These are phyloP conservation scores for Callionymus lyra DNA, from an alignment of 2,113 vertebrate genomes.

Conservation along the genomic window DNA sequence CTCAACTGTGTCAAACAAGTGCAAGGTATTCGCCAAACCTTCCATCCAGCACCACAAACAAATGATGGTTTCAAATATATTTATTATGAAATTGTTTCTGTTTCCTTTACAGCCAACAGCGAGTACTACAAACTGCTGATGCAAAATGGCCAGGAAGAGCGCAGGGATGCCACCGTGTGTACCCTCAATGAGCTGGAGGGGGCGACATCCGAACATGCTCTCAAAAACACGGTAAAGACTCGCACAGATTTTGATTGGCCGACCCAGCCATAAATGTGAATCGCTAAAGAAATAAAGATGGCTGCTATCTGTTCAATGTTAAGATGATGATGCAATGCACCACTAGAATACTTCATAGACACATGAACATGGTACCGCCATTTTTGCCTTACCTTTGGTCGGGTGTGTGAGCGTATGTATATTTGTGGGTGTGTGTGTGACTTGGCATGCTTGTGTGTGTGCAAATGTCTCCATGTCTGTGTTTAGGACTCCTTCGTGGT, in stretches of 20 bases:
- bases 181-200: constrained; percentile 73
- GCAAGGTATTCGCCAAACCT: constrained; percentile 64
- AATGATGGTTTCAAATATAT: too few relatives aligned
- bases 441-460: constrained; percentile 34
- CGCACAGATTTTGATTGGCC: background rate
- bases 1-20: constrained; percentile 79
- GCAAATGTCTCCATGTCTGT: constrained; percentile 21
- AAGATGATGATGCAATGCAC: too few relatives aligned
- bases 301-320: too few relatives aligned
- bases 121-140: constrained; percentile 78
- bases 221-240: constrained; percentile 77
- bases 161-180: constrained; percentile 55
- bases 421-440: constrained; percentile 35
- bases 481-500: constrained; percentile 78
- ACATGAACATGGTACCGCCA: background rate
- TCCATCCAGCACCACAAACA: too few relatives aligned
- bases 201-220: constrained; percentile 75
- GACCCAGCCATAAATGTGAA: background rate
- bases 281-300: too few relatives aligned
- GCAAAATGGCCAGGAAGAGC: constrained; percentile 60
- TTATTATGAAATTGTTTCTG: constrained; percentile 15
- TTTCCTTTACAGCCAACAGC: constrained; percentile 70
- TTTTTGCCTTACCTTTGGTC: constrained; percentile 20
- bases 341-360: too few relatives aligned
- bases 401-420: constrained; percentile 32